Conservation (phyloP, 1,140 invertebrate genomes). For the Drosophila rhopaloa region DNA sequence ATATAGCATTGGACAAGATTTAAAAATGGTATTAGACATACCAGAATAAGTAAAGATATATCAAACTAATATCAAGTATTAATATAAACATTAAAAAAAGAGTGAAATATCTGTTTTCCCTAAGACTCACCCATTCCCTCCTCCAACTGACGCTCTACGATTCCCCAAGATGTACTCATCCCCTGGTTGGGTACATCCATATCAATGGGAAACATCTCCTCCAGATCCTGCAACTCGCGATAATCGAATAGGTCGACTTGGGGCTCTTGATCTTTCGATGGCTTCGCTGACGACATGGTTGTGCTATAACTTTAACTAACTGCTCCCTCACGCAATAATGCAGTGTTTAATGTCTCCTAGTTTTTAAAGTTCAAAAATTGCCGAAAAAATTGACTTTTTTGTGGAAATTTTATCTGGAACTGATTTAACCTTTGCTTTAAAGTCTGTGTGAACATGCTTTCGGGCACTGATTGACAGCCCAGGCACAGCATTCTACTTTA, state of each 20-base stretch:
- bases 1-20: too few species aligned
- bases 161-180: background rate
- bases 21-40: too few species aligned
- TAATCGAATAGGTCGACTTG: background rate
- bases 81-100: background rate
- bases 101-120: background rate
- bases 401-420: background rate
- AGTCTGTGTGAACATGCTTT: constrained; percentile 1
- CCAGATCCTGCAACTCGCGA: background rate
- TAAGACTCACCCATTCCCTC: background rate
- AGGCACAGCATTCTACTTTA: background rate
- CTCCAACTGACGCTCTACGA: background rate
- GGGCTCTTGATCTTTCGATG: background rate
- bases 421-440: background rate
- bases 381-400: background rate
- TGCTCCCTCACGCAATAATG: background rate
- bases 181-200: background rate
- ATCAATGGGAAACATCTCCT: background rate
- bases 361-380: background rate
- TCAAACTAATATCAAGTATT: background rate
- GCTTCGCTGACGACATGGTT: background rate
- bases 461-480: background rate
- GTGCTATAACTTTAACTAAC: background rate
- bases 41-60: too few species aligned
- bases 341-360: background rate